Evolutionary conservation across 2,797 vertebrate species (phyloP), one percentile per base, ranked within the genome.

Genomic region (Phyllotis vaccarum): DNA sequence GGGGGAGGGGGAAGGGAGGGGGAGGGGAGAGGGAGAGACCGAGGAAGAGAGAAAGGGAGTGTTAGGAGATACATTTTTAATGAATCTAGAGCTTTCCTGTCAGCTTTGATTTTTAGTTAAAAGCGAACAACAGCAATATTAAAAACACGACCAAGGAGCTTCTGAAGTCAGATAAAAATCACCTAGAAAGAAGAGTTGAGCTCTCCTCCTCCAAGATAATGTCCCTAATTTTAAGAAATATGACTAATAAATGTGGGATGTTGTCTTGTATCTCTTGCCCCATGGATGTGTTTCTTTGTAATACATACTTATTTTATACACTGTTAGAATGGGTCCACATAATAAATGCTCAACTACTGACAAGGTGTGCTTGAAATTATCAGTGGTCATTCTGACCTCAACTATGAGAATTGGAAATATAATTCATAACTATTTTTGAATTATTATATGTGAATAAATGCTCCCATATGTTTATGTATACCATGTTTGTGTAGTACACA

Each of bases 21-120:
- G 10, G 13, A 46, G 31, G 10, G 24, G 24, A 40, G n/a, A 21
- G n/a, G 22, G 8, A 40, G 6, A 52, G 6, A n/a, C 8, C 10
- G 29, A 80, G 88, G 89, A 58, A 76, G 64, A 88, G 72, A n/a
- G 22, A 5, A 31, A 11, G 7, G 31, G 58, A 62, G 37, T 8
- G 5, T 66, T 14, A 46, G 29, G n/a, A 21, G 17, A 68, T 34
- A 37, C 13, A 0, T 95, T 89, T 96, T 86, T 90, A 90, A 3
- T 13, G 79, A 90, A 78, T 34, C 0, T 2, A 66, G 34, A 66
- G 78, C 76, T 43, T 92, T 86, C 0, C 0, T 9, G 13, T 70
- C 96, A 58, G 31, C 79, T 96, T 81, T 95, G 95, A 76, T 94
- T 96, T 95, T 94, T 40, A 83, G 78, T 96, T 75, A 90, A 92